Evolutionary conservation across 2,797 vertebrate genomes (phyloP).

Genomic region (Leucoraja ocellata): DNA sequence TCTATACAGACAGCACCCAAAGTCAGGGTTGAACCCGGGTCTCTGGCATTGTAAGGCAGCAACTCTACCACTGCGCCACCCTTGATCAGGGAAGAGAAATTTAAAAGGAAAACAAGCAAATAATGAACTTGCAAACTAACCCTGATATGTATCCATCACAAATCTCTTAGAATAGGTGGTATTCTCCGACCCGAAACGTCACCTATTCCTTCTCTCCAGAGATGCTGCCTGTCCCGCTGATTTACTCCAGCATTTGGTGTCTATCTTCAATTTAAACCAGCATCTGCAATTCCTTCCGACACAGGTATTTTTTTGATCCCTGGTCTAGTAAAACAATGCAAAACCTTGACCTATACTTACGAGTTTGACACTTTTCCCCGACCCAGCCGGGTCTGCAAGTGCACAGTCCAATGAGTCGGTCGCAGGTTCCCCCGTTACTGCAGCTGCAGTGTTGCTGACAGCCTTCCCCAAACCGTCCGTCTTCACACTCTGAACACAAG

Average conservation of each 20-base stretch:
- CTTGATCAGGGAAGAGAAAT: neutral
- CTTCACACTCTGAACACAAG: slow-evolving; percentile 40
- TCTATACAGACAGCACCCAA: too few relatives aligned
- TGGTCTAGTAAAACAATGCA: too few relatives aligned
- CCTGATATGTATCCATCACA: too few relatives aligned
- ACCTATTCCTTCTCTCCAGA: too few relatives aligned
- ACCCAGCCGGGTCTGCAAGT: slow-evolving; percentile 49
- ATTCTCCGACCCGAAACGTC: too few relatives aligned
- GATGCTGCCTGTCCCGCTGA: too few relatives aligned
- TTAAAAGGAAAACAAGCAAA: neutral
- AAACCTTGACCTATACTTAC: slow-evolving; percentile 44
- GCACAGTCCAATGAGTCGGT: slow-evolving; percentile 49
- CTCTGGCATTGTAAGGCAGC: too few relatives aligned
- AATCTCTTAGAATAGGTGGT: neutral
- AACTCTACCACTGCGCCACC: too few relatives aligned
- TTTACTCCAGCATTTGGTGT: too few relatives aligned
- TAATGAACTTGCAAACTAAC: neutral
- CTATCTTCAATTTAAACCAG: too few relatives aligned
- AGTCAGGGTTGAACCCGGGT: too few relatives aligned
- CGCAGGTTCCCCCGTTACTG: slow-evolving; percentile 49
- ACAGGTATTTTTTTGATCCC: neutral
- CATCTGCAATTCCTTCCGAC: too few relatives aligned
- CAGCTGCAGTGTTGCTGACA: slow-evolving; percentile 51
- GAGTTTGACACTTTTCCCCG: slow-evolving; percentile 52
- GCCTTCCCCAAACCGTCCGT: slow-evolving; percentile 46